Evolutionary conservation across 2,888 invertebrate genomes (phyloP), one percentile per base, ranked within the genome.

Genomic region (Resseliella maxima): DNA sequence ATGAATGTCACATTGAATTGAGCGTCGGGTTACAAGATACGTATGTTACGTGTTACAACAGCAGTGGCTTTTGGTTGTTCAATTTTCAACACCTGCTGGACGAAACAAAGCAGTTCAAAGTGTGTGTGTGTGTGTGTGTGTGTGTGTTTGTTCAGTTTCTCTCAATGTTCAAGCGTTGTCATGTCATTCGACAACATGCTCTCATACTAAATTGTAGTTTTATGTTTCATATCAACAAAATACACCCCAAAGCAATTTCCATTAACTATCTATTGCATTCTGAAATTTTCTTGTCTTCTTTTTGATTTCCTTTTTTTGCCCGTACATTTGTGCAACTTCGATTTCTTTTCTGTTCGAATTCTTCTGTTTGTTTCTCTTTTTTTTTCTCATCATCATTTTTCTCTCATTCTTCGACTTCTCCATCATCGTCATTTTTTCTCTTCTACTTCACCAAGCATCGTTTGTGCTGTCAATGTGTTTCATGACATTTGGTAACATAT

Each of bases 211-310:
- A 83, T 38, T 83, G 83, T 83, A 83, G 83, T 83, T 83, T 83
- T 83, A 38, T 83, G 83, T 83, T 83, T 83, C 83, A 83, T 83
- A 83, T 83, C 83, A 83, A 83, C 83, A 38, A 83, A 83, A 38
- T 38, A 38, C 36, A 38, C 83, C 38, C 38, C 38, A 38, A 83
- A 38, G 83, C 83, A 27, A 8, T 83, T 38, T 83, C 83, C 36
- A 83, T 83, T 38, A 83, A 24, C 83, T 38, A 83, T 83, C 72
- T 72, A 31, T 72, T 72, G 72, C 72, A 72, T 31, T 72, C 31
- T 35, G 31, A 72, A 72, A 24, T 59, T 59, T 27, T 24, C 27
- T 27, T 59, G n/a, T 24, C 1, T 24, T 27, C 24, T 8, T 24
- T 2, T 12, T 2, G 24, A 18, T 59, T 24, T 27, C 24, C 24